Percentiles rank a stretch among this genome's conserved stretches.
Conservation (phyloP, 2,113 vertebrate species). For the Lagopus leucura region DNA sequence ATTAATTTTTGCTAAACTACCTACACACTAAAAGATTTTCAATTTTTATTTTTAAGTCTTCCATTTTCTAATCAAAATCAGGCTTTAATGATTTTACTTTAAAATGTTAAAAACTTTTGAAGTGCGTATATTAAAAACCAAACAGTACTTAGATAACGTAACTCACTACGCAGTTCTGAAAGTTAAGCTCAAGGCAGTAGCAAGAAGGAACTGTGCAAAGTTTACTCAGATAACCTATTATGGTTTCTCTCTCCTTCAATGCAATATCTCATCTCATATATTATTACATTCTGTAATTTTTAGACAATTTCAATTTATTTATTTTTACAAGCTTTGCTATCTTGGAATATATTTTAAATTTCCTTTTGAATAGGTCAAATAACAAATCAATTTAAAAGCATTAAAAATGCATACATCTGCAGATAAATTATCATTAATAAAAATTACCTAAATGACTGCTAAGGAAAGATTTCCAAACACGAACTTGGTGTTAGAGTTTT, state of each 20-base stretch:
- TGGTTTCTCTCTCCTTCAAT: background rate
- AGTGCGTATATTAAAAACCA: slow-evolving; percentile 35
- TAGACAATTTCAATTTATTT: background rate
- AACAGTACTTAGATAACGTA: background rate
- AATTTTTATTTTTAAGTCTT: slow-evolving; percentile 17
- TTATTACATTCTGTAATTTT: background rate
- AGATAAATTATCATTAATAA: background rate
- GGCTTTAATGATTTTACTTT: background rate
- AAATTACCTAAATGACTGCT: background rate
- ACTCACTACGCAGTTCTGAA: slow-evolving; percentile 21
- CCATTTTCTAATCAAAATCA: slow-evolving; percentile 21
- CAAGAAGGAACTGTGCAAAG: slow-evolving; percentile 52
- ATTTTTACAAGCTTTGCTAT: background rate
- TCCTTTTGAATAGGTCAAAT: background rate
- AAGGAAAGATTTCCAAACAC: background rate
- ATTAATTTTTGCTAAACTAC: background rate
- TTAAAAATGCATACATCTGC: background rate
- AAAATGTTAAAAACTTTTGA: slow-evolving; percentile 20
- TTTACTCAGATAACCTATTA: slow-evolving; percentile 49
- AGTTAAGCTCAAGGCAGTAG: slow-evolving; percentile 46
- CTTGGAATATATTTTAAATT: background rate
- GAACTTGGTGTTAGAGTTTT: background rate
- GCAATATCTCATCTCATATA: background rate
- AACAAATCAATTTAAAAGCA: background rate
- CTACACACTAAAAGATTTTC: background rate